Conservation (phyloP, 2,888 invertebrate genomes). For the Cheilosia variabilis region DNA sequence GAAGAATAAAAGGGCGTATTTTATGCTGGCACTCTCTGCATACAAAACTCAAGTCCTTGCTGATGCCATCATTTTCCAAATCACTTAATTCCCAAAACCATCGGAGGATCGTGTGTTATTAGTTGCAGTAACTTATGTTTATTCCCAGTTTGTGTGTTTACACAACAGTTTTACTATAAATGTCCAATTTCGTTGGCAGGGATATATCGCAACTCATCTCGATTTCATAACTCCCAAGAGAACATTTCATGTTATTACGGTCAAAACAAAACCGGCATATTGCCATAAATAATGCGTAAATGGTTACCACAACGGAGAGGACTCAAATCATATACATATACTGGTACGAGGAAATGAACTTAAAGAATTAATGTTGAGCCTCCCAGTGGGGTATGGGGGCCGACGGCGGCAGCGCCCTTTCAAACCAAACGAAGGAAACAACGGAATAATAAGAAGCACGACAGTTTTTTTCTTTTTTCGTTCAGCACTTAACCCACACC, state of each 20-base stretch:
- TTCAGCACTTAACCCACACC: constrained; percentile 33
- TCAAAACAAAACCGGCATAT: constrained; percentile 43
- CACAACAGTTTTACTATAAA: neutral
- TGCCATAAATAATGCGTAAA: constrained; percentile 45
- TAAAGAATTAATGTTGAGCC: constrained; percentile 58
- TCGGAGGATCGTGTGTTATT: too few species aligned
- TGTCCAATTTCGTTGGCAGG: neutral
- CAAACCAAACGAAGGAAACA: constrained; percentile 20
- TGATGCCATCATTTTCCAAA: too few species aligned
- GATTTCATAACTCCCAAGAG: constrained; percentile 53
- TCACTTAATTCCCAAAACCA: too few species aligned
- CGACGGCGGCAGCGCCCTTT: constrained; percentile 44
- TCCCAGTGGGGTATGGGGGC: constrained; percentile 36
- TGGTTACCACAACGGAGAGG: constrained; percentile 20
- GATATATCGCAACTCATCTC: neutral
- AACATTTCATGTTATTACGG: constrained; percentile 38
- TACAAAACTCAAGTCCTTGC: too few species aligned
- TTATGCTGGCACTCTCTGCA: too few species aligned
- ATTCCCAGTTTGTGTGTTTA: neutral
- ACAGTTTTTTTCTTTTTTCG: constrained; percentile 3
- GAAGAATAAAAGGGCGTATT: too few species aligned
- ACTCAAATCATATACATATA: constrained; percentile 8
- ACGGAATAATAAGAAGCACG: constrained; percentile 33
- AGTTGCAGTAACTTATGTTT: neutral
- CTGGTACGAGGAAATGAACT: constrained; percentile 31